Conservation (phyloP, 1,140 invertebrate species). For the Conus ventricosus region DNA sequence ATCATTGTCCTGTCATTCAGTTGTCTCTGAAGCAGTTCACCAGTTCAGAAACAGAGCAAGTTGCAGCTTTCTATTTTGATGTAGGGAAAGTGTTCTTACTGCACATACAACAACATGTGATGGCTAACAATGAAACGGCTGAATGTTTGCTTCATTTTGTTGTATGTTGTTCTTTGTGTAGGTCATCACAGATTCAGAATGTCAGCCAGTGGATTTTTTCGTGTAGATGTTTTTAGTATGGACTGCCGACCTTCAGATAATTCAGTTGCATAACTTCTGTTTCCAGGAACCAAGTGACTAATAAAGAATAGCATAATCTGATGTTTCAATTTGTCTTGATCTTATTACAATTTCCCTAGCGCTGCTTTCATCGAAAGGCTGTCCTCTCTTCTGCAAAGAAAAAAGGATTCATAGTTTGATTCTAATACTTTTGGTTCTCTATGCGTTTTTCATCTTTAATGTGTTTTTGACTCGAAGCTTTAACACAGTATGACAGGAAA, state of each 20-base stretch:
- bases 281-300: not conserved
- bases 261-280: not conserved
- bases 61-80: too few relatives aligned
- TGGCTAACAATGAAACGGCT: not conserved
- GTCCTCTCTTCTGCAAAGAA: not conserved
- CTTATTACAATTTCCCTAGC: not conserved
- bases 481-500: not conserved
- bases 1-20: too few relatives aligned
- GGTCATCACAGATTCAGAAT: not conserved
- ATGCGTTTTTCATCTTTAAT: not conserved
- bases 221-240: not conserved
- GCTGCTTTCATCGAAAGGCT: not conserved
- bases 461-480: not conserved
- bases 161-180: not conserved
- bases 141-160: not conserved
- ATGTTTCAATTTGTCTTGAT: not conserved
- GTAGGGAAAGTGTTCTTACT: too few relatives aligned
- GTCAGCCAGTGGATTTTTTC: not conserved
- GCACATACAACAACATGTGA: too few relatives aligned
- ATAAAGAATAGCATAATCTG: not conserved
- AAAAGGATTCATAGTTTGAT: not conserved
- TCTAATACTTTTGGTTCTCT: constrained; percentile 1
- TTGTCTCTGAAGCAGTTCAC: too few relatives aligned
- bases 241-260: not conserved
- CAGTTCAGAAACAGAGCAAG: too few relatives aligned